Evolutionary conservation across 2,113 vertebrate species (phyloP).

Genomic region (Osmerus eperlanus): DNA sequence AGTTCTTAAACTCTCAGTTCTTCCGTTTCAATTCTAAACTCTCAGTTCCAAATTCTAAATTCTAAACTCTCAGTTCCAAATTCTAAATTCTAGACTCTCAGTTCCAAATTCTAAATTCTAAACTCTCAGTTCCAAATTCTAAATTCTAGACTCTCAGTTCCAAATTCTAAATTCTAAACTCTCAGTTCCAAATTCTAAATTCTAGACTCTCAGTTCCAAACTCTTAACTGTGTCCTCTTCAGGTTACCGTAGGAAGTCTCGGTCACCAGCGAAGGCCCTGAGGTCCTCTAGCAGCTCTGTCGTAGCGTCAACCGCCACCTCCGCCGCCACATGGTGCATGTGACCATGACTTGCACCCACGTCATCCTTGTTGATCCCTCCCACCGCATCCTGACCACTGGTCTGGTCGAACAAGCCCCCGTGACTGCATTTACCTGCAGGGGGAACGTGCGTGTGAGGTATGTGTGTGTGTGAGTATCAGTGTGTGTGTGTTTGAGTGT

Average conservation of each 20-base stretch:
- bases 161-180: too few species aligned
- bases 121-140: too few species aligned
- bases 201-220: too few species aligned
- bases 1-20: too few species aligned
- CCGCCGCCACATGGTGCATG: constrained; percentile 48
- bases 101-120: too few species aligned
- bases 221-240: neutral
- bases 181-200: too few species aligned
- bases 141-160: too few species aligned
- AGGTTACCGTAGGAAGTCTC: constrained; percentile 55
- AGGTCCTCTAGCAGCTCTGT: constrained; percentile 65
- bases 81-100: too few species aligned
- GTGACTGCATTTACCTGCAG: constrained; percentile 63
- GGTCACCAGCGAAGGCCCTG: constrained; percentile 49
- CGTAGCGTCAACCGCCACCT: constrained; percentile 55
- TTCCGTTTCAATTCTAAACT: too few species aligned
- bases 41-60: too few species aligned
- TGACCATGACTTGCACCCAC: constrained; percentile 43
- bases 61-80: too few species aligned
- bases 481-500: neutral
- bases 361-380: constrained; percentile 63
- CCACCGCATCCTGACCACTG: constrained; percentile 42
- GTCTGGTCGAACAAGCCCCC: constrained; percentile 48
- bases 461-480: neutral
- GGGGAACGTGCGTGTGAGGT: neutral